A percentile compares a stretch with the other conserved stretches of the same genome.
These are phyloP conservation scores for Bombus confusus DNA, from an alignment of 1,140 invertebrate species.

Conservation along the genomic window DNA sequence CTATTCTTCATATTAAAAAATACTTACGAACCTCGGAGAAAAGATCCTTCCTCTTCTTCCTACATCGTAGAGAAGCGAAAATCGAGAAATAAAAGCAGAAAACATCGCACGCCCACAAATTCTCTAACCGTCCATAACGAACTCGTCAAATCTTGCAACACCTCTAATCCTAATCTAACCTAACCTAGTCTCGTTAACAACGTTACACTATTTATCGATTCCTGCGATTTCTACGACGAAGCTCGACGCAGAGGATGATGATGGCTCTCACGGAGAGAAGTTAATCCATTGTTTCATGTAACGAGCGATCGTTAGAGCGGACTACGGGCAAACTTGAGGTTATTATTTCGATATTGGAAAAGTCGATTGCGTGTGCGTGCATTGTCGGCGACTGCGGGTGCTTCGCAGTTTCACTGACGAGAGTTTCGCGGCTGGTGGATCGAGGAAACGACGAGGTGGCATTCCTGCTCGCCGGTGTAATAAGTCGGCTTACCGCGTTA, in stretches of 20 bases:
- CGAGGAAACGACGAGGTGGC: slow-evolving; percentile 9
- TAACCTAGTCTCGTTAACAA: not conserved
- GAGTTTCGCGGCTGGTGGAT: not conserved
- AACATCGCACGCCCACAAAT: too few species aligned
- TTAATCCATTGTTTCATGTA: slow-evolving; percentile 9
- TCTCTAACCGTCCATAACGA: too few species aligned
- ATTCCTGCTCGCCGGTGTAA: not conserved
- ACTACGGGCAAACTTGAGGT: not conserved
- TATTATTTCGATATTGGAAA: slow-evolving; percentile 24
- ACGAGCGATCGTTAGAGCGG: not conserved
- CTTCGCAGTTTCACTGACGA: not conserved
- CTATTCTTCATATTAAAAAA: too few species aligned
- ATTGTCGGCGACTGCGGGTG: not conserved
- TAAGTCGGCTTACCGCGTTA: not conserved
- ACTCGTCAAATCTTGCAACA: too few species aligned
- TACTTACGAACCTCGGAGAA: not conserved
- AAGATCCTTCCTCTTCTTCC: too few species aligned
- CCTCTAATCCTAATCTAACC: not conserved
- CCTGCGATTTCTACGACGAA: not conserved
- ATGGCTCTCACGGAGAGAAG: not conserved
- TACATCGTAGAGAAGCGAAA: too few species aligned
- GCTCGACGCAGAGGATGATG: too few species aligned
- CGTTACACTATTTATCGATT: not conserved
- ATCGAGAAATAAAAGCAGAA: too few species aligned
- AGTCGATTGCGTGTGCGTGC: not conserved